A percentile compares a stretch with the other conserved stretches of the same genome.
Evolutionary conservation across 92 coral and sea anemone species (phyloP).

Genomic region (Pocillopora meandrina): DNA sequence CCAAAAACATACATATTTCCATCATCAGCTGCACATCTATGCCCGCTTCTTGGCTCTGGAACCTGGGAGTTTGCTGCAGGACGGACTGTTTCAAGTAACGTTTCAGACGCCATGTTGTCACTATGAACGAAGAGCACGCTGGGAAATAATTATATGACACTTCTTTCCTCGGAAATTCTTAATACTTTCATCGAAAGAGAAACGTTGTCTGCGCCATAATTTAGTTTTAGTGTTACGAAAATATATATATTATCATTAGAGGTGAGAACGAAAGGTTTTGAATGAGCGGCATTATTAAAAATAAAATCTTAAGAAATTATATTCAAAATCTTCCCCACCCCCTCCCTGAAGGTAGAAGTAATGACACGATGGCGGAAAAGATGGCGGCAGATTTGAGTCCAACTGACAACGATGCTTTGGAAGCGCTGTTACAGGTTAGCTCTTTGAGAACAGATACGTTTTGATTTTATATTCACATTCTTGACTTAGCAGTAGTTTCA

Average conservation of each 20-base stretch:
- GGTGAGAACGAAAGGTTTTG: too few species aligned
- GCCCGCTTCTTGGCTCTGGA: constrained; percentile 94
- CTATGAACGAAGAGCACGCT: not conserved
- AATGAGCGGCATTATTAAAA: too few species aligned
- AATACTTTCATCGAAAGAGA: not conserved
- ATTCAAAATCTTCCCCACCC: not conserved
- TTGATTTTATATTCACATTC: not conserved
- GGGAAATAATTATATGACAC: not conserved
- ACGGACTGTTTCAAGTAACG: constrained; percentile 16
- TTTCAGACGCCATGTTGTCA: constrained; percentile 19
- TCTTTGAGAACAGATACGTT: not conserved
- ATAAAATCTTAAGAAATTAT: not conserved
- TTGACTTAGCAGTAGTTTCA: not conserved
- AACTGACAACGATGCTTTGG: constrained; percentile 63
- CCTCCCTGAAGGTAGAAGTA: not conserved
- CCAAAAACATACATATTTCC: constrained; percentile 87
- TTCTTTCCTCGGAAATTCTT: too few species aligned
- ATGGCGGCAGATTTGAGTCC: constrained; percentile 99
- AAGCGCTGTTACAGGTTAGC: constrained; percentile 80
- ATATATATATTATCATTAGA: too few species aligned
- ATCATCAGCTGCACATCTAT: constrained; percentile 90
- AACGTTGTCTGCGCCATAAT: not conserved
- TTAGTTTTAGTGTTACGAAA: too few species aligned
- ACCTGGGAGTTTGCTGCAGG: constrained; percentile 46
- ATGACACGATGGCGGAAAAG: constrained; percentile 30